A percentile compares a stretch with the other conserved stretches of the same genome.
These are phyloP conservation scores for Globodera rostochiensis DNA, from an alignment of 1,140 invertebrate species.

Conservation along the genomic window DNA sequence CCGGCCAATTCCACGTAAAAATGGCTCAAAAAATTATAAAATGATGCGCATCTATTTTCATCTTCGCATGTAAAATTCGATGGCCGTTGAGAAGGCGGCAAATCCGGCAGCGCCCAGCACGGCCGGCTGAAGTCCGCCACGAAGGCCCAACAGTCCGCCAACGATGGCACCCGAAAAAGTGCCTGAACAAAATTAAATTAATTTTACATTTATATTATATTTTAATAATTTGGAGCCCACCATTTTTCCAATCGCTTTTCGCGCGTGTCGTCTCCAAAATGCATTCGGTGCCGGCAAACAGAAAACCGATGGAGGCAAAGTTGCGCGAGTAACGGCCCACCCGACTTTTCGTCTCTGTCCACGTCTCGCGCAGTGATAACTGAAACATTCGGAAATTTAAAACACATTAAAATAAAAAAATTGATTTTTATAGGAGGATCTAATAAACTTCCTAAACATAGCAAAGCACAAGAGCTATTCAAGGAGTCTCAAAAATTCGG, in stretches of 20 bases:
- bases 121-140: constrained; percentile 91
- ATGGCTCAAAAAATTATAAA: not conserved
- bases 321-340: constrained; percentile 92
- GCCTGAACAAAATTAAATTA: constrained; percentile 28
- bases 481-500: too few species aligned
- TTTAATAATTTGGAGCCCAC: constrained; percentile 62
- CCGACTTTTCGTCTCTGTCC: constrained; percentile 84
- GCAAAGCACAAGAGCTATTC: too few species aligned
- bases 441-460: too few species aligned
- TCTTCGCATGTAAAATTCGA: constrained; percentile 76
- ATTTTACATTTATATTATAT: not conserved
- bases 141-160: constrained; percentile 88
- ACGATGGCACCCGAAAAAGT: constrained; percentile 89
- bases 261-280: constrained; percentile 73
- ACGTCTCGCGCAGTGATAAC: constrained; percentile 67
- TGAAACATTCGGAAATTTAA: constrained; percentile 30
- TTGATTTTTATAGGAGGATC: too few species aligned
- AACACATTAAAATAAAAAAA: too few species aligned
- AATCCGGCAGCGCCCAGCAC: constrained; percentile 88
- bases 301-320: constrained; percentile 88
- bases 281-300: constrained; percentile 77
- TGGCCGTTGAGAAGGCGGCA: constrained; percentile 89
- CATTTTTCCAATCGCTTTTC: constrained; percentile 93
- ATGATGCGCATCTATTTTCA: not conserved
- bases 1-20: too few species aligned